Conservation (phyloP, 2,113 vertebrate species). For the Galbula dea region DNA sequence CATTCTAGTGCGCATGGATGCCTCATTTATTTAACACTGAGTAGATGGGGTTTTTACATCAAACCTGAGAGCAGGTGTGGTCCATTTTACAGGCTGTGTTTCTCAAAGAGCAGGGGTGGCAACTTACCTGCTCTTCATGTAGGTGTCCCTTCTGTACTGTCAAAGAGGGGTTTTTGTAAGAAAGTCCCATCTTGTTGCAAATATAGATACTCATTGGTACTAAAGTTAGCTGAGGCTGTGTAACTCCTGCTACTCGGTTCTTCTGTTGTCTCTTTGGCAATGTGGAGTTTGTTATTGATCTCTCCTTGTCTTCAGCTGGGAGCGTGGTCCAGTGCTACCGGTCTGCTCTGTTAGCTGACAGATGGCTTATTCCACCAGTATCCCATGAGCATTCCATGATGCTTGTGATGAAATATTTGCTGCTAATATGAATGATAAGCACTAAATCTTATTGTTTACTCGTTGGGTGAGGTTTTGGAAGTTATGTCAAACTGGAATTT, state of each 20-base stretch:
- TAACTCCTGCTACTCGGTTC: neutral
- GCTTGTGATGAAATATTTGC: neutral
- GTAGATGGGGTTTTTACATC: neutral
- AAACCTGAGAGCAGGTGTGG: neutral
- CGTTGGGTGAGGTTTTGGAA: neutral
- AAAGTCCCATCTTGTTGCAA: neutral
- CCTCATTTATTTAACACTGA: neutral
- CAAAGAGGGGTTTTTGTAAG: neutral
- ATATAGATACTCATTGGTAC: neutral
- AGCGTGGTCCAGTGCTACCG: neutral
- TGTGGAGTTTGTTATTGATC: neutral
- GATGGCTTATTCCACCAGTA: neutral
- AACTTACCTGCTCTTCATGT: rapidly evolving
- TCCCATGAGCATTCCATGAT: neutral
- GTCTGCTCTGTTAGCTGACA: neutral
- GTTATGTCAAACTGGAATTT: neutral
- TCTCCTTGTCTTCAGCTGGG: neutral
- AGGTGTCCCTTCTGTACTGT: neutral
- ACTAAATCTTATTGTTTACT: neutral
- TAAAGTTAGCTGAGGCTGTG: rapidly evolving
- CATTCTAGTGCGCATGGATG: neutral
- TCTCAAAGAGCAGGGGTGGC: neutral
- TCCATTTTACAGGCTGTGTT: neutral
- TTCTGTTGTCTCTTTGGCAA: neutral
- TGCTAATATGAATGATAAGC: neutral